Percentiles rank a stretch among this genome's conserved stretches.
Evolutionary conservation across 2,888 invertebrate species (phyloP).

Genomic region (Leuctra nigra): DNA sequence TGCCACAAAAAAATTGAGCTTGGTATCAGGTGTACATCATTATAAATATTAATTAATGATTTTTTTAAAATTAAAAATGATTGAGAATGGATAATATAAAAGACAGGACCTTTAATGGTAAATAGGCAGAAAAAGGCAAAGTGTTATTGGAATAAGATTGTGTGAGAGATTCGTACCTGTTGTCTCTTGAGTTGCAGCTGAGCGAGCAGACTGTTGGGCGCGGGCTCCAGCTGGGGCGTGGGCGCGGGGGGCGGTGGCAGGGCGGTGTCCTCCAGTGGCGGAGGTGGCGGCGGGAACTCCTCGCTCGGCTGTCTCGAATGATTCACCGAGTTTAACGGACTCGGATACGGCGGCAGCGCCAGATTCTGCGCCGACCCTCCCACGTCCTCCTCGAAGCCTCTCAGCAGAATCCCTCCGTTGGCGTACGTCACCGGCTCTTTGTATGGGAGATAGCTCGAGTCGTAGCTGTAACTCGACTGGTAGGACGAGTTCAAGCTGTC

Average conservation of each 20-base stretch:
- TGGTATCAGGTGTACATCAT: too few species aligned
- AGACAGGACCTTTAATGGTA: too few species aligned
- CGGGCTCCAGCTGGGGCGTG: constrained; percentile 25
- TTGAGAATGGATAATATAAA: too few species aligned
- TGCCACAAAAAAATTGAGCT: too few species aligned
- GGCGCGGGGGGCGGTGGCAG: constrained; percentile 22
- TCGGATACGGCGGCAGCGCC: constrained; percentile 74
- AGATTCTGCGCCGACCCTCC: constrained; percentile 34
- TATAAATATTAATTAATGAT: too few species aligned
- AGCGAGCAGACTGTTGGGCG: constrained; percentile 47
- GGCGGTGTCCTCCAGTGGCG: constrained; percentile 38
- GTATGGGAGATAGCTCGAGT: constrained; percentile 7
- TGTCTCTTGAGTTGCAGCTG: constrained; percentile 59
- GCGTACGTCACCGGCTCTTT: constrained; percentile 37
- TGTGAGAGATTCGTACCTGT: constrained; percentile 48
- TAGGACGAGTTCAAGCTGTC: constrained; percentile 24
- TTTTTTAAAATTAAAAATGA: too few species aligned
- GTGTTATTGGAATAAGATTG: too few species aligned
- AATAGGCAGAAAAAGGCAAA: too few species aligned
- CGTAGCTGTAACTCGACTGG: too few species aligned
- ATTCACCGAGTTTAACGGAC: constrained; percentile 65
- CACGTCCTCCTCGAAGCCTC: background rate
- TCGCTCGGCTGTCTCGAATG: constrained; percentile 84
- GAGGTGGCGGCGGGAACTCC: constrained; percentile 84
- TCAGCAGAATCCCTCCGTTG: constrained; percentile 37